Percentiles rank a stretch among this genome's conserved stretches.
phyloP scores from a whole-genome alignment of 1,140 invertebrate species.

The Drosophila mauritiana region DNA sequence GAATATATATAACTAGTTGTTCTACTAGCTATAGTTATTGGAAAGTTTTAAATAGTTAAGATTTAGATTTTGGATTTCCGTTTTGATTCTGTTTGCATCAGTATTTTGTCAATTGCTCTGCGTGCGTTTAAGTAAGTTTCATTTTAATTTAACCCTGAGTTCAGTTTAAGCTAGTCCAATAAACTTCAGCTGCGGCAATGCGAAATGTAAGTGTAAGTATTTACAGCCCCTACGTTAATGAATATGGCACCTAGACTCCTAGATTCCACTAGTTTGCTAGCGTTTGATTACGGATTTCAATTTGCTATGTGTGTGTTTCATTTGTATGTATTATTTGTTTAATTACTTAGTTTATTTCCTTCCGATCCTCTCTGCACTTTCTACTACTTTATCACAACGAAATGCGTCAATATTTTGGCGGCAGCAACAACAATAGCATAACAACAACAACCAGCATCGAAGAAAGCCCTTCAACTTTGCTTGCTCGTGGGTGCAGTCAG shows the following conservation, averaged over 20 bases:
- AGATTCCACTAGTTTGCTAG: constrained; percentile 63
- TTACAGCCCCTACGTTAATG: constrained; percentile 53
- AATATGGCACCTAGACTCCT: constrained; percentile 63
- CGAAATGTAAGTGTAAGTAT: constrained; percentile 50
- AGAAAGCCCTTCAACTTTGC: constrained; percentile 62
- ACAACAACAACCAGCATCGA: constrained; percentile 29
- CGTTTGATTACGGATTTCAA: constrained; percentile 64
- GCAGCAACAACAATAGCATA: constrained; percentile 49
- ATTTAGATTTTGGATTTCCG: constrained; percentile 18
- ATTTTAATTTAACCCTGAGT: constrained; percentile 69
- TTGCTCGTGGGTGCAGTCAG: constrained; percentile 47
- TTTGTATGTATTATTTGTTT: constrained; percentile 41
- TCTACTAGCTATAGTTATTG: constrained; percentile 23
- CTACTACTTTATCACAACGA: constrained; percentile 77
- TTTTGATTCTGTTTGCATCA: constrained; percentile 63
- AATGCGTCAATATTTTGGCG: constrained; percentile 77
- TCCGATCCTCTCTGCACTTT: constrained; percentile 53
- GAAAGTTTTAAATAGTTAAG: constrained; percentile 15
- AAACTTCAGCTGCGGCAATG: constrained; percentile 49
- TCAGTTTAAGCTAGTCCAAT: constrained; percentile 67
- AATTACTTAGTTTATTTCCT: constrained; percentile 25
- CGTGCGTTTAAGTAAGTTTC: constrained; percentile 34
- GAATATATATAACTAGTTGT: constrained; percentile 19
- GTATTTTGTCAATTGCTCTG: constrained; percentile 52
- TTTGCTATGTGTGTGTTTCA: constrained; percentile 47